Conservation (phyloP, 2,888 invertebrate genomes). For the Strigamia transsilvanica region DNA sequence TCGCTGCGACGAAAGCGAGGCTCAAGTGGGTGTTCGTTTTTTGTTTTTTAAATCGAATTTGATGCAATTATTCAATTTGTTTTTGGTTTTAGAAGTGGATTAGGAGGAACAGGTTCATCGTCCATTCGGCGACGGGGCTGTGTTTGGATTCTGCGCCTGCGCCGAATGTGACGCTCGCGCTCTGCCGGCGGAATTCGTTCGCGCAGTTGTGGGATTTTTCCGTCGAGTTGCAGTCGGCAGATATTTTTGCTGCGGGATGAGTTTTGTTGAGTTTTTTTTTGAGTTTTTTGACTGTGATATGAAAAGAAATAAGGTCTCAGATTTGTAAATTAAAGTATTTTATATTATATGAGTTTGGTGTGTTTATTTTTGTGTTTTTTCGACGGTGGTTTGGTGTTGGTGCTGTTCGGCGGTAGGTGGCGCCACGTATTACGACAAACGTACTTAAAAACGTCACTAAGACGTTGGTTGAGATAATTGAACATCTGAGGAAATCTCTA, state of each 20-base stretch:
- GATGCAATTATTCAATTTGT: neutral
- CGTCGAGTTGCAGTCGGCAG: conserved; percentile 56
- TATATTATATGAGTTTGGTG: neutral
- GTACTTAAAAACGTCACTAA: too few relatives aligned
- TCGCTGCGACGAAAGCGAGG: neutral
- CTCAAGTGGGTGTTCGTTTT: neutral
- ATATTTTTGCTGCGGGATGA: neutral
- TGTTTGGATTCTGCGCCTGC: conserved; percentile 57
- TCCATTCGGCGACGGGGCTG: conserved; percentile 54
- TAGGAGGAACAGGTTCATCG: conserved; percentile 56
- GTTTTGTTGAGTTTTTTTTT: neutral
- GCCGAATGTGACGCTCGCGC: conserved; percentile 51
- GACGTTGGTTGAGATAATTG: too few relatives aligned
- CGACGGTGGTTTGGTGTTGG: too few relatives aligned
- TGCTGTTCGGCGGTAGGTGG: too few relatives aligned
- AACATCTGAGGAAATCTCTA: too few relatives aligned
- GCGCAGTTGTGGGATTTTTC: conserved; percentile 58
- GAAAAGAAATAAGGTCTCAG: neutral
- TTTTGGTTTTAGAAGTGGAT: conserved; percentile 56
- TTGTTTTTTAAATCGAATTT: too few relatives aligned
- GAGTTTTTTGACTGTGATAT: conserved; percentile 11
- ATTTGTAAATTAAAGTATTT: neutral
- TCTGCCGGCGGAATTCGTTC: conserved; percentile 55
- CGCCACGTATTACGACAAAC: too few relatives aligned
- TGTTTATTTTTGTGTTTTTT: too few relatives aligned